Evolutionary conservation across 2,113 vertebrate genomes (phyloP).

Genomic region (Tenrec ecaudatus): DNA sequence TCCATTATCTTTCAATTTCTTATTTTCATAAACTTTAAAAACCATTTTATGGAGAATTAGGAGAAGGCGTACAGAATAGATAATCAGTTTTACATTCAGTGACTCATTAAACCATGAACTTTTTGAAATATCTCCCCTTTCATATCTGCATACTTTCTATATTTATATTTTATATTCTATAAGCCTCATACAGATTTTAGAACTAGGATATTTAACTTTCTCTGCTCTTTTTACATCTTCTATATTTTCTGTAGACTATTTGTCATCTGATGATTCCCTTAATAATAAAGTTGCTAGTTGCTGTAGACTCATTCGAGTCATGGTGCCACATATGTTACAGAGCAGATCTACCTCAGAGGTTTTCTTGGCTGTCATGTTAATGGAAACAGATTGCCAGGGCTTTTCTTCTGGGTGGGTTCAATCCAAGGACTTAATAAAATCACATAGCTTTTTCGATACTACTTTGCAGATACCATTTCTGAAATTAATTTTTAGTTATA

Average conservation of each 20-base stretch:
- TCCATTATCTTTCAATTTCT: no score
- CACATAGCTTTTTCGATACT: background rate
- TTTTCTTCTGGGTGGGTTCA: no score
- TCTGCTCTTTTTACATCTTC: background rate
- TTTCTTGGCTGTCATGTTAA: background rate
- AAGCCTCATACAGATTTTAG: background rate
- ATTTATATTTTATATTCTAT: background rate
- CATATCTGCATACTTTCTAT: background rate
- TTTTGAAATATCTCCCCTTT: no score
- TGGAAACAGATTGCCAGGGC: background rate
- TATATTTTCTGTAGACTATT: background rate
- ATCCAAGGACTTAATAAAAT: background rate
- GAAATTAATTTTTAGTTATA: background rate
- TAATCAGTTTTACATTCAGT: no score
- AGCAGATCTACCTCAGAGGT: background rate
- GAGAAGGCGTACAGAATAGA: no score
- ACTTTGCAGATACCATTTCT: background rate
- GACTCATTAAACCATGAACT: no score
- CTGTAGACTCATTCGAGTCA: background rate
- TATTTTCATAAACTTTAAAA: no score
- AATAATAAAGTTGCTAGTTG: background rate
- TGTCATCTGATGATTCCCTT: constrained; percentile 22
- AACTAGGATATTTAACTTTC: background rate
- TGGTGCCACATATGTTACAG: background rate
- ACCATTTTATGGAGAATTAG: no score